These are phyloP conservation scores for Acrobasis repandana DNA, from an alignment of 2,888 invertebrate genomes.

Conservation along the genomic window DNA sequence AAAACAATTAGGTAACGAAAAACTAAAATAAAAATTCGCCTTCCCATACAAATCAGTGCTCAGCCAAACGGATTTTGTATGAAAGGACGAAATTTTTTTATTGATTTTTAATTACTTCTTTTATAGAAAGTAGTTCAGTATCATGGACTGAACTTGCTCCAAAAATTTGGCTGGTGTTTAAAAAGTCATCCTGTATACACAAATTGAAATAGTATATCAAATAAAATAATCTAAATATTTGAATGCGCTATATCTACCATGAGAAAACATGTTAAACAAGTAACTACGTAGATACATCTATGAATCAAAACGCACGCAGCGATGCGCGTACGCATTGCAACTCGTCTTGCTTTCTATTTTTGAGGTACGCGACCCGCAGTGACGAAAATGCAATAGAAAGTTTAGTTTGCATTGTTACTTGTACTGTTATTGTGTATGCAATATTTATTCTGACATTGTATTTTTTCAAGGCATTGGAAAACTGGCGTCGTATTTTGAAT, in stretches of 20 bases:
- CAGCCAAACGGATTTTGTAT: too few relatives aligned
- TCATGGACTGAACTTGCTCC: too few relatives aligned
- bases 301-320: slow-evolving; percentile 17
- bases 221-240: background rate
- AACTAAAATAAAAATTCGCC: too few relatives aligned
- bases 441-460: background rate
- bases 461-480: too few relatives aligned
- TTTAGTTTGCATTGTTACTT: slow-evolving; percentile 46
- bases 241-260: background rate
- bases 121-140: too few relatives aligned
- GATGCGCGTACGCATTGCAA: slow-evolving; percentile 53
- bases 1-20: too few relatives aligned
- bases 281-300: background rate
- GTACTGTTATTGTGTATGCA: slow-evolving; percentile 12
- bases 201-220: background rate
- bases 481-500: too few relatives aligned
- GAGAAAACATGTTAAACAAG: background rate
- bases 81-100: too few relatives aligned
- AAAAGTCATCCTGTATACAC: too few relatives aligned
- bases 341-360: slow-evolving; percentile 62
- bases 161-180: too few relatives aligned
- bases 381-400: slow-evolving; percentile 68
- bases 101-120: too few relatives aligned
- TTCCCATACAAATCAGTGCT: too few relatives aligned
- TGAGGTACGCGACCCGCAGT: slow-evolving; percentile 39